Evolutionary conservation across 2,113 vertebrate genomes (phyloP).

Genomic region (Pseudorectes ferrugineus): DNA sequence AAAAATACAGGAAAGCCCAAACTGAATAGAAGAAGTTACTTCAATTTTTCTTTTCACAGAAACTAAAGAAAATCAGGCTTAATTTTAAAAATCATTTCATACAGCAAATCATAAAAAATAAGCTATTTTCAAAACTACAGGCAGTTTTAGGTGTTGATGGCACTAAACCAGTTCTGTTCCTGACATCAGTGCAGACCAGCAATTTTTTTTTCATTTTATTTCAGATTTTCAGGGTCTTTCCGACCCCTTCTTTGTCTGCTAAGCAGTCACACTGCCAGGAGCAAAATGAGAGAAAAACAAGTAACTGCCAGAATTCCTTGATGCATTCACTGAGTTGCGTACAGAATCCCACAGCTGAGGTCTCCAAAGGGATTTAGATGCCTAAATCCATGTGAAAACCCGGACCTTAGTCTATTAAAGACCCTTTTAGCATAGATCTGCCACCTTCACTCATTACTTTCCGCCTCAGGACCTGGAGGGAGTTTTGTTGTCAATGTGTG

Average conservation of each 20-base stretch:
- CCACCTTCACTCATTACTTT: conserved; percentile 15
- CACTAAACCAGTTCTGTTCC: not conserved
- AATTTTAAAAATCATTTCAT: not conserved
- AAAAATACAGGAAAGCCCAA: not conserved
- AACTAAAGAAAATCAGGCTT: not conserved
- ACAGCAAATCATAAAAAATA: not conserved
- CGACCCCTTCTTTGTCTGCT: not conserved
- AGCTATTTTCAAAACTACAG: not conserved
- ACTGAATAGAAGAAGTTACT: not conserved
- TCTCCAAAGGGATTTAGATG: conserved; percentile 3
- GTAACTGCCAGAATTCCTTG: not conserved
- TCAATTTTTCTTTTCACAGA: not conserved
- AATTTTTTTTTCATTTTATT: not conserved
- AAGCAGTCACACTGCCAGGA: not conserved
- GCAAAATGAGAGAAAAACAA: not conserved
- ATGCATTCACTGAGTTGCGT: not conserved
- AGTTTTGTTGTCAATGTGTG: conserved; percentile 1
- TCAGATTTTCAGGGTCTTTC: not conserved
- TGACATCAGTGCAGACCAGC: not conserved
- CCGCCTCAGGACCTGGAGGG: not conserved
- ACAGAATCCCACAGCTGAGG: not conserved
- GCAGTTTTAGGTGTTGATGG: not conserved
- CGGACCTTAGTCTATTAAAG: conserved; percentile 7
- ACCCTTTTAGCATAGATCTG: not conserved
- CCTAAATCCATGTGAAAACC: not conserved